These are phyloP conservation scores for Scleropages formosus DNA, from an alignment of 2,797 vertebrate species.

Conservation along the genomic window DNA sequence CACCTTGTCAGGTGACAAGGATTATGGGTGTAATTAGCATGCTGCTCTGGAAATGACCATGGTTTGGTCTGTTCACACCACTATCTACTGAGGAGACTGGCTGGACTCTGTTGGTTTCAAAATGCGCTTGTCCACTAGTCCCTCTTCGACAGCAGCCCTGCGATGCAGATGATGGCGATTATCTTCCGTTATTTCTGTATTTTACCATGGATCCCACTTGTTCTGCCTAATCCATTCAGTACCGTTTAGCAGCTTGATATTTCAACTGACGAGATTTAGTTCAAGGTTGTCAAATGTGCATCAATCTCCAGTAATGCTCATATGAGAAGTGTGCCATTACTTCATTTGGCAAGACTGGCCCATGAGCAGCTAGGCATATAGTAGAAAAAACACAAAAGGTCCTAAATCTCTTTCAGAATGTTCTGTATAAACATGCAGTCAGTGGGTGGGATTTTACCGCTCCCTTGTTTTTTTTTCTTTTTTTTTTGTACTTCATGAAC, in stretches of 20 bases:
- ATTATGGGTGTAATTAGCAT: conserved; percentile 54
- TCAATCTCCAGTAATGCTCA: conserved; percentile 4
- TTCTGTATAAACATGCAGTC: neutral
- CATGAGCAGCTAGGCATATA: neutral
- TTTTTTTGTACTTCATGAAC: neutral
- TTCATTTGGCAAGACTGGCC: neutral
- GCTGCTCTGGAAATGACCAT: conserved; percentile 52
- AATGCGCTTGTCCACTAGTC: neutral
- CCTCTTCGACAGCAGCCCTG: conserved; percentile 4
- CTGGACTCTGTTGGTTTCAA: conserved; percentile 30
- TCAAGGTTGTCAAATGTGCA: too few species aligned
- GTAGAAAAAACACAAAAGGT: conserved; percentile 4
- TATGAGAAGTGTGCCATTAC: neutral
- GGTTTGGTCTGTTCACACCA: conserved; percentile 47
- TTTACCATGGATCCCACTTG: neutral
- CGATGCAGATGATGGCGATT: too few species aligned
- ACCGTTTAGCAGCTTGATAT: too few species aligned
- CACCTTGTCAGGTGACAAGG: conserved; percentile 57
- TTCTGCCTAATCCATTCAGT: neutral
- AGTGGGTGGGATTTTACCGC: neutral
- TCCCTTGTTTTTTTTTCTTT: neutral
- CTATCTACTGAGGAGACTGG: conserved; percentile 48
- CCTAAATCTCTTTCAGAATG: neutral
- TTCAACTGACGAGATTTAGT: too few species aligned
- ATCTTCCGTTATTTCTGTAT: neutral